Evolutionary conservation across 2,113 vertebrate genomes (phyloP).

Genomic region (Nycticebus coucang): DNA sequence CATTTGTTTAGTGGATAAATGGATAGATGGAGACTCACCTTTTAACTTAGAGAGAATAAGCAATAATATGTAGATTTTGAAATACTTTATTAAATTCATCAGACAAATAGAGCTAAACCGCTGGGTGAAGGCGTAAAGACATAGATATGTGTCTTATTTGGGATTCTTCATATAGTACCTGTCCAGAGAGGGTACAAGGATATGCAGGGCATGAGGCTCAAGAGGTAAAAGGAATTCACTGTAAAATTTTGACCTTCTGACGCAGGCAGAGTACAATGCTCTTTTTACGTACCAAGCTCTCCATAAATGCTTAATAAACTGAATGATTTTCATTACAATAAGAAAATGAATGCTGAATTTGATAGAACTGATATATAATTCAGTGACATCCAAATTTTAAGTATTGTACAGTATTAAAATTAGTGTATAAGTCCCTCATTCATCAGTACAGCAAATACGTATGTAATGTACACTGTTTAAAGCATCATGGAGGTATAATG

Average conservation of each 20-base stretch:
- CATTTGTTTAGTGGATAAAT: background rate
- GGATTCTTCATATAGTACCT: background rate
- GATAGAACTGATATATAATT: background rate
- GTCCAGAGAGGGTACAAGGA: background rate
- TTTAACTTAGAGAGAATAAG: background rate
- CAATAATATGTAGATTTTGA: background rate
- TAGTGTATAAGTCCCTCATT: background rate
- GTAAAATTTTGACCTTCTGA: background rate
- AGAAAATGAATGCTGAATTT: background rate
- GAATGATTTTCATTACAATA: background rate
- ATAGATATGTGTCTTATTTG: constrained; percentile 32
- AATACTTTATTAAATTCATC: constrained; percentile 1
- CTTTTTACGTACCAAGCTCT: background rate
- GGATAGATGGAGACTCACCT: background rate
- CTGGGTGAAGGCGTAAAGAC: background rate
- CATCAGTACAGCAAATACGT: background rate
- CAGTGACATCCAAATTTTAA: background rate
- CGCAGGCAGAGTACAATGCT: background rate
- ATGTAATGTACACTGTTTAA: background rate
- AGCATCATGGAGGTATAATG: background rate
- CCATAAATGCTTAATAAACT: background rate
- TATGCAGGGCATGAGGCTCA: background rate
- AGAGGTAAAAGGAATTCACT: background rate
- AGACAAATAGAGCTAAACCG: background rate
- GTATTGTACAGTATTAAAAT: background rate